Evolutionary conservation across 1,140 invertebrate species (phyloP).

Genomic region (Antheraea pernyi): DNA sequence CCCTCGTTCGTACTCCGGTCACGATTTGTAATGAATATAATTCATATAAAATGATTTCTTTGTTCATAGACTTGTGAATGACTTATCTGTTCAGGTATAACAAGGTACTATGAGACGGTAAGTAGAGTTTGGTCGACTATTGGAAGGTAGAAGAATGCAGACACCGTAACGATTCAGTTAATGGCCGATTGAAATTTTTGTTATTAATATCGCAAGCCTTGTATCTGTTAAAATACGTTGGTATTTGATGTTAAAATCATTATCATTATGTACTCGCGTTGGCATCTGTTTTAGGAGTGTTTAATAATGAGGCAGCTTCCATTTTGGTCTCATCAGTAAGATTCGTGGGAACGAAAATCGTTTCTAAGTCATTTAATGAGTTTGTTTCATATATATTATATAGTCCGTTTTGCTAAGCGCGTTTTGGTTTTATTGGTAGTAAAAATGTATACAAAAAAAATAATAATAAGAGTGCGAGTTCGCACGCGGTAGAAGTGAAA

Average conservation of each 20-base stretch:
- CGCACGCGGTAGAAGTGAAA: no score
- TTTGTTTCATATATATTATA: not conserved
- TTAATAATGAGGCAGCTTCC: not conserved
- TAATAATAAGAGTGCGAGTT: no score
- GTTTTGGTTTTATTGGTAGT: no score
- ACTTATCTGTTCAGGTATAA: not conserved
- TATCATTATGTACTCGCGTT: not conserved
- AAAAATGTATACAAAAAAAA: no score
- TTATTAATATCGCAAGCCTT: not conserved
- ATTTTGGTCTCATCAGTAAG: not conserved
- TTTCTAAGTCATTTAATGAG: not conserved
- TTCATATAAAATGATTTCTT: not conserved
- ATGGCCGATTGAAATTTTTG: no score
- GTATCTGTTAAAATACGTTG: not conserved
- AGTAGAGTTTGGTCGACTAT: not conserved
- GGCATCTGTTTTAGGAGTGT: not conserved
- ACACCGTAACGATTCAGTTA: not conserved
- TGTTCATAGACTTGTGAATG: not conserved
- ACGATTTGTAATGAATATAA: not conserved
- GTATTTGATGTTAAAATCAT: not conserved
- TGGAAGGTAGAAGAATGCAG: not conserved
- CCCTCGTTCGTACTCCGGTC: not conserved
- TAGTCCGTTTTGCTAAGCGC: no score
- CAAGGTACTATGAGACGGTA: not conserved
- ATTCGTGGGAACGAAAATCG: not conserved